Percentiles rank a stretch among this genome's conserved stretches.
phyloP scores from a whole-genome alignment of 2,797 vertebrate species.

The Macropus fuliginosus region DNA sequence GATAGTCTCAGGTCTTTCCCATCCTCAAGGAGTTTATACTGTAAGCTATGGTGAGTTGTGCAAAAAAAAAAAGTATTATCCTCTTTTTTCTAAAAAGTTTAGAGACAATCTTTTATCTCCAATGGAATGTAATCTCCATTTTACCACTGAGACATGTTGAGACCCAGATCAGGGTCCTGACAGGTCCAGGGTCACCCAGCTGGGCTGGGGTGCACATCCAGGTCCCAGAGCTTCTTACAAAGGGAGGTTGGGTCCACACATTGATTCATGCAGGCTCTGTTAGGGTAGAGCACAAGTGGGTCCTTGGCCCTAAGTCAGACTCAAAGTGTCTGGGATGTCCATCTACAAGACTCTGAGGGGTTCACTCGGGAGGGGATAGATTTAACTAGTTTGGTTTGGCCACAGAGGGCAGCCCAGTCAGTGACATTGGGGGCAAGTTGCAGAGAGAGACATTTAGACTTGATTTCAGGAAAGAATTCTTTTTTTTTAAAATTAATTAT shows the following conservation, averaged over 20 bases:
- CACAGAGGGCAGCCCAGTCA: not conserved
- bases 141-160: not conserved
- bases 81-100: not conserved
- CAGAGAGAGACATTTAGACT: not conserved
- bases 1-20: not conserved
- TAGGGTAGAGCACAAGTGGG: too few species aligned
- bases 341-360: not conserved
- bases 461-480: not conserved
- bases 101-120: not conserved
- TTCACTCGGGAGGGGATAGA: not conserved
- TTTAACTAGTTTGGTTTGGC: not conserved
- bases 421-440: not conserved
- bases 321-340: not conserved
- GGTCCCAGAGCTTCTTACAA: not conserved
- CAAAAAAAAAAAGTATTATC: not conserved
- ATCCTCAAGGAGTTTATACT: not conserved
- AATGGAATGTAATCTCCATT: not conserved
- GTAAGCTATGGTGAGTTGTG: not conserved
- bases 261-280: not conserved
- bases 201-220: too few species aligned
- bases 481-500: too few species aligned
- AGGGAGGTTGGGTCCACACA: too few species aligned
- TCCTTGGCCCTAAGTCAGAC: not conserved
- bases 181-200: not conserved
- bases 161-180: not conserved